A percentile compares a stretch with the other conserved stretches of the same genome.
phyloP scores from a whole-genome alignment of 2,888 invertebrate genomes.

The Anoplius nigerrimus region DNA sequence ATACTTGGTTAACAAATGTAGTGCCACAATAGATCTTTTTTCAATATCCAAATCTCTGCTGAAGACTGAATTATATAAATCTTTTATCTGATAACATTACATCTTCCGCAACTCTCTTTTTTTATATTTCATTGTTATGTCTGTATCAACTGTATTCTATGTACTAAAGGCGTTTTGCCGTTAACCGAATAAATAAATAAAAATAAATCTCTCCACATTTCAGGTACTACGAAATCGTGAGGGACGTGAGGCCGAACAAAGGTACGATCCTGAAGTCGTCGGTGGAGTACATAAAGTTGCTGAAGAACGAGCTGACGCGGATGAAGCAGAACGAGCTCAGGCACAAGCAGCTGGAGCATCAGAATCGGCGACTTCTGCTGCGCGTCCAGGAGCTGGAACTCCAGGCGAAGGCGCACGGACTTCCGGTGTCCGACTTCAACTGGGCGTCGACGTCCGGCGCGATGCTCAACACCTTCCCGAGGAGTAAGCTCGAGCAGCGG shows the following conservation, averaged over 20 bases:
- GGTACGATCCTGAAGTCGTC: slow-evolving; percentile 99
- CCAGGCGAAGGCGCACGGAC: slow-evolving; percentile 85
- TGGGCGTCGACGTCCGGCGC: slow-evolving; percentile 74
- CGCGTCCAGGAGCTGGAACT: slow-evolving; percentile 89
- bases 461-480: slow-evolving; percentile 62
- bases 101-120: too few relatives aligned
- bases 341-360: slow-evolving; percentile 87
- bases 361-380: slow-evolving; percentile 87
- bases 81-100: too few relatives aligned
- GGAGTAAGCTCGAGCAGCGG: slow-evolving; percentile 66
- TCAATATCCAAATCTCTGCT: too few relatives aligned
- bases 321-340: slow-evolving; percentile 86
- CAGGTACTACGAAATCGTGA: slow-evolving; percentile 89
- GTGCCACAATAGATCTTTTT: too few relatives aligned
- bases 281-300: slow-evolving; percentile 95
- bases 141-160: too few relatives aligned
- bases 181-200: too few relatives aligned
- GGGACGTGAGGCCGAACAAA: slow-evolving; percentile 93
- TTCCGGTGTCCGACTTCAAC: slow-evolving; percentile 81
- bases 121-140: too few relatives aligned
- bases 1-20: too few relatives aligned
- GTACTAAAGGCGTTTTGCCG: too few relatives aligned
- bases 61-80: too few relatives aligned
- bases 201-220: slow-evolving; percentile 3
- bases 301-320: slow-evolving; percentile 84